Conservation (phyloP, 2,113 vertebrate genomes). For the Serilophus lunatus region DNA sequence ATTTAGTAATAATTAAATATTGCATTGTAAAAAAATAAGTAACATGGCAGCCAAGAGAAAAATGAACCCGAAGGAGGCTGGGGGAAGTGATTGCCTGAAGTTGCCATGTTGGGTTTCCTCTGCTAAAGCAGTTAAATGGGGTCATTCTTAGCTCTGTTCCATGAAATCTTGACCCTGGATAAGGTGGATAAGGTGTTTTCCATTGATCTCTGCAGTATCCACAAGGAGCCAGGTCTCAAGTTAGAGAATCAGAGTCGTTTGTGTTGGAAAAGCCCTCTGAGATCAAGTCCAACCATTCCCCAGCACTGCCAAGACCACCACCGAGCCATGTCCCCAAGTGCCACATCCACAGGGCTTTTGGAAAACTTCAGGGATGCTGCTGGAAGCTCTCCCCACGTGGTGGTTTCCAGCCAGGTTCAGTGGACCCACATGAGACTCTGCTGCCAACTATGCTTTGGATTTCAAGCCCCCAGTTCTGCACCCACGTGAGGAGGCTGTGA, state of each 20-base stretch:
- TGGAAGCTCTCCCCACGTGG: too few relatives aligned
- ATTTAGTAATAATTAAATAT: conserved; percentile 27
- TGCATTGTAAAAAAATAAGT: neutral
- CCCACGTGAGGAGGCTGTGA: rapidly evolving
- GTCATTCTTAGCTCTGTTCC: rapidly evolving
- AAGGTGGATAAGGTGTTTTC: rapidly evolving
- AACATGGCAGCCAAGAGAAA: neutral
- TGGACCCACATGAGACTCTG: neutral
- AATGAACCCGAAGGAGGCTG: neutral
- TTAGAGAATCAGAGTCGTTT: neutral
- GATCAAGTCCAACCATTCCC: neutral
- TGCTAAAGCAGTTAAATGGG: neutral
- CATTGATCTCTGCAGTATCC: neutral
- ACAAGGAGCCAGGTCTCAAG: neutral
- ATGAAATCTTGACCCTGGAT: neutral
- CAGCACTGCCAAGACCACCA: too few relatives aligned
- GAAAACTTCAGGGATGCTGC: too few relatives aligned
- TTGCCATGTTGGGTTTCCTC: neutral
- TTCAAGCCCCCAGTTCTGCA: neutral
- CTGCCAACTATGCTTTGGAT: neutral
- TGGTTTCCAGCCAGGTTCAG: neutral
- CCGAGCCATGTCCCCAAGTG: neutral
- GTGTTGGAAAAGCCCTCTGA: neutral
- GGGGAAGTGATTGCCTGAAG: neutral
- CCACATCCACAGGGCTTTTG: neutral